phyloP scores from a whole-genome alignment of 2,113 vertebrate species.

The Tympanuchus pallidicinctus region DNA sequence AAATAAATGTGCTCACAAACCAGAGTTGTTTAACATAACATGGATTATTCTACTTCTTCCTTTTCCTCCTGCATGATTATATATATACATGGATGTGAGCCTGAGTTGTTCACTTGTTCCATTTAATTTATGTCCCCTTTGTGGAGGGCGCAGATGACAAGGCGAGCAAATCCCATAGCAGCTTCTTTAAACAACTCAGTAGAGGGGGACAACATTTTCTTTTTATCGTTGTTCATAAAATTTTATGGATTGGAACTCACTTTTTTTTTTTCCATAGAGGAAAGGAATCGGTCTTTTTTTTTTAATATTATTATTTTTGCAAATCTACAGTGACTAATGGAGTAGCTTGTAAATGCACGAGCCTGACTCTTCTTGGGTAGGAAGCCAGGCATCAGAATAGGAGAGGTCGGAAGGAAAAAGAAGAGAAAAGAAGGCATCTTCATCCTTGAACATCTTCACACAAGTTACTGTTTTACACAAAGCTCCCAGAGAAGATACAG shows the following conservation, averaged over 20 bases:
- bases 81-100: not conserved
- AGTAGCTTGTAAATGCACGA: not conserved
- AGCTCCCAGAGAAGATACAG: not conserved
- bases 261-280: not conserved
- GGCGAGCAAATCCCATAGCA: not conserved
- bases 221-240: conserved; percentile 57
- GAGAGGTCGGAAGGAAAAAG: not conserved
- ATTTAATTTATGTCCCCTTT: not conserved
- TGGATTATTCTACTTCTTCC: not conserved
- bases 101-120: not conserved
- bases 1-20: not conserved
- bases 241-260: conserved; percentile 49
- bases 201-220: not conserved
- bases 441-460: not conserved
- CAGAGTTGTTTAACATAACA: not conserved
- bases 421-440: not conserved
- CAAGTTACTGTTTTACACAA: not conserved
- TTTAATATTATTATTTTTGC: not conserved
- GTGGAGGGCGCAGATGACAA: not conserved
- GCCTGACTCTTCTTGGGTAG: not conserved
- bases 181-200: conserved; percentile 39
- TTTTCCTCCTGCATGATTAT: not conserved
- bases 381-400: not conserved
- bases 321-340: not conserved
- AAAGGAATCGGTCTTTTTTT: not conserved